Evolutionary conservation across 2,888 invertebrate genomes (phyloP).

Genomic region (Pachliopta kotzebuea): DNA sequence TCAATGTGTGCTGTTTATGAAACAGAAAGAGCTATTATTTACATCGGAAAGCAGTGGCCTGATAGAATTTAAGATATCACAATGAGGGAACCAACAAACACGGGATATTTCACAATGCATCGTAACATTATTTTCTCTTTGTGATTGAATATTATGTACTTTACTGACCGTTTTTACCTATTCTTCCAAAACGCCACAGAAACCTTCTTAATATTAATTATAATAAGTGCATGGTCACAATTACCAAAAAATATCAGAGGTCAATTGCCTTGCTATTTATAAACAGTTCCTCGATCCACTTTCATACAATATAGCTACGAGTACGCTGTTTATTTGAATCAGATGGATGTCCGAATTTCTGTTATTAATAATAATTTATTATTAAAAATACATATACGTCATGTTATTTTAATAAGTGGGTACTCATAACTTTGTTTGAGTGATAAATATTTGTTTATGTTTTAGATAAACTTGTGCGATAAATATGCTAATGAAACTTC

Average conservation of each 20-base stretch:
- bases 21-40: not conserved
- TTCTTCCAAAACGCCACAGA: too few species aligned
- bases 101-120: not conserved
- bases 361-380: constrained; percentile 1
- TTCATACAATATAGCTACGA: constrained; percentile 4
- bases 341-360: not conserved
- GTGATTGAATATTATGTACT: not conserved
- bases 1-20: not conserved
- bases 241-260: constrained; percentile 32
- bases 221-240: constrained; percentile 23
- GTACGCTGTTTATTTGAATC: constrained; percentile 11
- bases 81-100: not conserved
- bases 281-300: constrained; percentile 32
- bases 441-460: not conserved
- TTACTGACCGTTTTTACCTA: too few species aligned
- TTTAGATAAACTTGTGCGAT: not conserved
- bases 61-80: not conserved
- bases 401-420: not conserved
- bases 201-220: constrained; percentile 1
- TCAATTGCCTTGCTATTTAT: constrained; percentile 58
- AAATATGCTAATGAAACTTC: constrained; percentile 1
- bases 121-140: not conserved
- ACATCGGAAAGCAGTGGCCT: not conserved
- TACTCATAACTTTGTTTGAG: not conserved
- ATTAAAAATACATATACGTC: not conserved